Evolutionary conservation across 2,113 vertebrate genomes (phyloP), one percentile per base, ranked within the genome.

Genomic region (Myotis brandtii): DNA sequence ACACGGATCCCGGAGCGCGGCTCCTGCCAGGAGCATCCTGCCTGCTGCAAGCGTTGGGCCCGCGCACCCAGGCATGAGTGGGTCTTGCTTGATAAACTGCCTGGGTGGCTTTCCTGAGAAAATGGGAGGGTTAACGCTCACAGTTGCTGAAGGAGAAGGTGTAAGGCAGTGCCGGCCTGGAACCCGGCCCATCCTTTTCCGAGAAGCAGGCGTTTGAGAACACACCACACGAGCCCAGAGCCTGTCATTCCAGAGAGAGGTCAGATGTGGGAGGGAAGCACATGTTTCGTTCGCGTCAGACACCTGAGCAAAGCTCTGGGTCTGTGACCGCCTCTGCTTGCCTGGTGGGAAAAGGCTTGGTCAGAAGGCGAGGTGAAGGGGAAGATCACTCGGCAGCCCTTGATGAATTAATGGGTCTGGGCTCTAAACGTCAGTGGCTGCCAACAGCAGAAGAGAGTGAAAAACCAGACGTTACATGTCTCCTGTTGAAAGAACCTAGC

Each of bases 191-290:
- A 1, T 48, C 83, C 20, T 40, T 52, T 40, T 59, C 82, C 59
- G 81, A 54, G 86, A 93, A 94, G 52, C 94, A 12, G 43, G 3
- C 54, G 43, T 70, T 94, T 64, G 85, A 84, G 72, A 92, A 93
- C 62, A 95, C 84, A 76, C 30, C 25, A 30, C 21, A 17, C 2
- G 3, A 56, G 34, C 34, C 48, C 27, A 27, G 50, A 54, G 73
- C 64, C 77, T 76, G 72, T 81, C 46, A 82, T 93, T 56, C 95
- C 54, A 37, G 21, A 73, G 64, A 89, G 77, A 82, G 56, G 30
- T 56, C 69, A 67, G 27, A 30, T 14, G 73, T 87, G 72, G 70
- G 76, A 66, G 32, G 86, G 64, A 76, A 88, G 46, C 20, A 34
- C 64, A 1, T 76, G 62, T 91, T 43, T 93, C 52, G 12, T 77